Evolutionary conservation across 92 coral and sea anemone species (phyloP).

Genomic region (Heteractis magnifica): DNA sequence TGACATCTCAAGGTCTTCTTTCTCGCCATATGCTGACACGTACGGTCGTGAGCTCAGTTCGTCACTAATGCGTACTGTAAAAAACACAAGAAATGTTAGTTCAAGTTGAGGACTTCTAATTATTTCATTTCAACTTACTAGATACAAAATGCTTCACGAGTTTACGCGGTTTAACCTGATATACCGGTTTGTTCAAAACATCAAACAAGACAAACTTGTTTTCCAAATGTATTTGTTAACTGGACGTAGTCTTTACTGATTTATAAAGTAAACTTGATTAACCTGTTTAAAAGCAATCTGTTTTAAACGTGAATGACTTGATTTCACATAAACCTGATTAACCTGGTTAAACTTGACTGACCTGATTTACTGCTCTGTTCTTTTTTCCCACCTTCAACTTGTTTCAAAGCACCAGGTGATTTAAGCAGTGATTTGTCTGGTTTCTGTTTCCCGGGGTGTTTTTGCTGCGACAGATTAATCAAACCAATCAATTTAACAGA

Average conservation of each 20-base stretch:
- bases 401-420: constrained; percentile 16
- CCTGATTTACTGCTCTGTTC: constrained; percentile 6
- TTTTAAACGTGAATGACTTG: neutral
- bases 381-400: neutral
- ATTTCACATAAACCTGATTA: neutral
- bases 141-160: no score
- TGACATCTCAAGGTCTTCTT: neutral
- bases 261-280: neutral
- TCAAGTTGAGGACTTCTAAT: neutral
- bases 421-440: constrained; percentile 20
- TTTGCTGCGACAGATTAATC: neutral
- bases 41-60: neutral
- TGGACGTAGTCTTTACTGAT: neutral
- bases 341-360: neutral
- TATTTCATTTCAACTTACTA: no score
- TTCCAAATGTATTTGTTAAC: neutral
- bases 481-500: neutral
- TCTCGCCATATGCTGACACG: neutral
- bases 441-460: constrained; percentile 23
- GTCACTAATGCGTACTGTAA: neutral
- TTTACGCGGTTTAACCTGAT: no score
- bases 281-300: neutral
- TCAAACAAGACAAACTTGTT: neutral
- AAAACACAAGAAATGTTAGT: no score
- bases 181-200: no score